Conservation (phyloP, 2,888 invertebrate genomes). For the Agrochola litura region DNA sequence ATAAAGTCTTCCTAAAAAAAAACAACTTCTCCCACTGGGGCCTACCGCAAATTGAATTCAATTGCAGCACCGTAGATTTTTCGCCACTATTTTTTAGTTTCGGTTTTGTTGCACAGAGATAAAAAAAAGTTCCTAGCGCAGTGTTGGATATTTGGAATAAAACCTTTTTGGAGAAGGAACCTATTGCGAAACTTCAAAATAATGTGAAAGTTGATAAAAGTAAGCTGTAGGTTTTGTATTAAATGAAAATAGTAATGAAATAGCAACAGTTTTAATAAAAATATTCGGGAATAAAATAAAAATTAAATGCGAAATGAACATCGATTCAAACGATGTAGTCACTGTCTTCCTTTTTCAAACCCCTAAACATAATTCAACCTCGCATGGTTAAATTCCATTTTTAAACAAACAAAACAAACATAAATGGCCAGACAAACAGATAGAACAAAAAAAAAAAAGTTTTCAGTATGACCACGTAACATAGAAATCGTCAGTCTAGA, state of each 20-base stretch:
- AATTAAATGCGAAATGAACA: neutral
- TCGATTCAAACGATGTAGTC: neutral
- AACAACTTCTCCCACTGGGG: neutral
- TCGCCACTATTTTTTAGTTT: constrained; percentile 27
- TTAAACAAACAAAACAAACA: no score
- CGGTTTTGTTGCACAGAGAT: neutral
- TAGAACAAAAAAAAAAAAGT: no score
- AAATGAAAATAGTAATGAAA: neutral
- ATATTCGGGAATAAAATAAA: neutral
- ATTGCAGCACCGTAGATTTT: constrained; percentile 30
- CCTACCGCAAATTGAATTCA: constrained; percentile 43
- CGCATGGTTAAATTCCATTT: neutral
- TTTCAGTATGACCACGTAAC: neutral
- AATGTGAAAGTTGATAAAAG: neutral
- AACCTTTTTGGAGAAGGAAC: neutral
- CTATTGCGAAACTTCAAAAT: neutral
- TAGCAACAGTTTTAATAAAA: neutral
- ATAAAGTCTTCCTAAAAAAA: constrained; percentile 33
- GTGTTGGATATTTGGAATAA: neutral
- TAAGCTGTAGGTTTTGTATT: neutral
- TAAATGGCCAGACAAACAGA: no score
- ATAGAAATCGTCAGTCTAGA: neutral
- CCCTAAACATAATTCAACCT: neutral
- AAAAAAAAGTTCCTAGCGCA: constrained; percentile 8
- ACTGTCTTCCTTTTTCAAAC: neutral